A percentile compares a stretch with the other conserved stretches of the same genome.
phyloP scores from a whole-genome alignment of 2,888 invertebrate species.

The Tuta absoluta region DNA sequence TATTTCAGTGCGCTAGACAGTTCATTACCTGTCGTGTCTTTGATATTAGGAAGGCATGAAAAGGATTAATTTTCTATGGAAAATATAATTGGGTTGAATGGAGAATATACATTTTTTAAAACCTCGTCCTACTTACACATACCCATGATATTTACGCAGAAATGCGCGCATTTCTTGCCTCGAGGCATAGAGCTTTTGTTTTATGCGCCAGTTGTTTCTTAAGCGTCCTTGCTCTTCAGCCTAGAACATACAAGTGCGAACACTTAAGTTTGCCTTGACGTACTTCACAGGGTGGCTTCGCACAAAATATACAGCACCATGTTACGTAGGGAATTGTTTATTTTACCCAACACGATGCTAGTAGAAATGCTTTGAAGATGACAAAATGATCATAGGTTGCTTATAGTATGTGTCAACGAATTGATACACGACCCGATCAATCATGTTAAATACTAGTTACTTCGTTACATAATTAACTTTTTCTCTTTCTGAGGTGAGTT shows the following conservation, averaged over 20 bases:
- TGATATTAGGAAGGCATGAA: neutral
- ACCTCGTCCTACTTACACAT: neutral
- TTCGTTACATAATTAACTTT: no score
- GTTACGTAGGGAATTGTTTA: no score
- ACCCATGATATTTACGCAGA: neutral
- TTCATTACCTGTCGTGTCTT: slow-evolving; percentile 1
- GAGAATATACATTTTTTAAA: no score
- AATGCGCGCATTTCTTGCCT: neutral
- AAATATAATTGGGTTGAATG: no score
- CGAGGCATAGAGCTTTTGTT: neutral
- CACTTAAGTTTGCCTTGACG: neutral
- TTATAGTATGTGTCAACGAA: no score
- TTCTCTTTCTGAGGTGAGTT: no score
- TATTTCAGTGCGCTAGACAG: slow-evolving; percentile 11
- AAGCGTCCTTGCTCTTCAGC: neutral
- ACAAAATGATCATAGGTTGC: no score
- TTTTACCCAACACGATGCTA: no score
- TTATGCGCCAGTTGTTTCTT: neutral
- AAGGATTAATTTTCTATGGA: neutral
- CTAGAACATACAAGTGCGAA: neutral
- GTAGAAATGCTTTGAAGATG: no score
- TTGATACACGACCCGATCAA: no score
- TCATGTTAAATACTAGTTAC: no score
- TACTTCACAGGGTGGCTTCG: neutral
- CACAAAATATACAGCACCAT: neutral